Conservation (phyloP, 2,888 invertebrate species). For the Didymodactylos carnosus region DNA sequence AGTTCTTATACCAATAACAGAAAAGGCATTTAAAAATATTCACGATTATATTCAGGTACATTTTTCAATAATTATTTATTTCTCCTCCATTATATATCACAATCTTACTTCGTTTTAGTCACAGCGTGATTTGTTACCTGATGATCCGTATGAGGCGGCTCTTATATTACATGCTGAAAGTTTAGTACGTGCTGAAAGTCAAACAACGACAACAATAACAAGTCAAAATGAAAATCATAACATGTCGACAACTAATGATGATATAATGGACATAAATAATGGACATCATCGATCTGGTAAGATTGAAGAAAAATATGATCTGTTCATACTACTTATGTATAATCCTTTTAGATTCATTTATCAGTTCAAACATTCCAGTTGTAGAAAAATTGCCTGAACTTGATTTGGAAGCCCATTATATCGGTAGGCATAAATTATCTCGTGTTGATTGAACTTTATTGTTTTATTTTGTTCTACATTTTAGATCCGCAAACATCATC, state of each 20-base stretch:
- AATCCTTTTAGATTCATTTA: not conserved
- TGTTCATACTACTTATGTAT: too few species aligned
- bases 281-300: too few species aligned
- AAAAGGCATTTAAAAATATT: not conserved
- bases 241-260: too few species aligned
- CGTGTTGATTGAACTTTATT: too few species aligned
- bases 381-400: not conserved
- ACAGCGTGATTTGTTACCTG: not conserved
- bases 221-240: slow-evolving; percentile 27
- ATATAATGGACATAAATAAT: not conserved
- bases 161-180: not conserved
- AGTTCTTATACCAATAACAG: not conserved
- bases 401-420: not conserved
- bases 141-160: not conserved
- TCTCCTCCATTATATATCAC: not conserved
- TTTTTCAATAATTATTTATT: not conserved
- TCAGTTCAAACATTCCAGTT: too few species aligned
- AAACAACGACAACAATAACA: slow-evolving; percentile 17
- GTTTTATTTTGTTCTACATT: too few species aligned
- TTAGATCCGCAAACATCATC: not conserved
- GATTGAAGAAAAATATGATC: too few species aligned
- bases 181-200: slow-evolving; percentile 1
- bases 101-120: not conserved
- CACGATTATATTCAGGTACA: not conserved
- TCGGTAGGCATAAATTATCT: too few species aligned